Percentiles rank a stretch among this genome's conserved stretches.
Conservation (phyloP, 2,888 invertebrate species). For the Leptopterna dolabrata region DNA sequence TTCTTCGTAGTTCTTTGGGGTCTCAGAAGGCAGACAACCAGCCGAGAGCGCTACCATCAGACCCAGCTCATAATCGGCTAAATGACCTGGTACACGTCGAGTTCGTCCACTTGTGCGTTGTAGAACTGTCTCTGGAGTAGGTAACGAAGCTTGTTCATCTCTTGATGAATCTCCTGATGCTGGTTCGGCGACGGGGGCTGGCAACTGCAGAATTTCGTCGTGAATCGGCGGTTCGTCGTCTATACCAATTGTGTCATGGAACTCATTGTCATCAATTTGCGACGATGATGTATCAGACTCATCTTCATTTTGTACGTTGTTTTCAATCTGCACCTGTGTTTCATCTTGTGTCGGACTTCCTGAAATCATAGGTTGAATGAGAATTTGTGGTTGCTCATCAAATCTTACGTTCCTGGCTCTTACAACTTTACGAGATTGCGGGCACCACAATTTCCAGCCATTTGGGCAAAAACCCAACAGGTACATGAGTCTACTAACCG, state of each 20-base stretch:
- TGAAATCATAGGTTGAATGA: neutral
- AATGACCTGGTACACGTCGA: neutral
- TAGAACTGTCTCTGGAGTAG: no score
- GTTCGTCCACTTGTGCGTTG: neutral
- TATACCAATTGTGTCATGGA: no score
- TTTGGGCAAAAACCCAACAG: slow-evolving; percentile 27
- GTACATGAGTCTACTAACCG: neutral
- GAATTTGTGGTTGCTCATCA: neutral
- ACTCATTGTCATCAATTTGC: no score
- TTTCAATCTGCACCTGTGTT: neutral
- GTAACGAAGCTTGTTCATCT: no score
- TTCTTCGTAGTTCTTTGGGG: slow-evolving; percentile 18
- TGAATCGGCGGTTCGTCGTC: no score
- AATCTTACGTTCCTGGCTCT: slow-evolving; percentile 28
- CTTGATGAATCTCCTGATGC: no score
- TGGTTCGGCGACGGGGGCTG: no score
- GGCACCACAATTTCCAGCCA: slow-evolving; percentile 30
- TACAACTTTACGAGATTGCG: neutral
- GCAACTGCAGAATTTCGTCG: no score
- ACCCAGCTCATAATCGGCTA: neutral
- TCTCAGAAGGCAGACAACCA: slow-evolving; percentile 10
- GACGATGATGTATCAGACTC: no score
- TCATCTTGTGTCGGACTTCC: neutral
- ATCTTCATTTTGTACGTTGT: no score
- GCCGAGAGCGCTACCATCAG: neutral